These are phyloP conservation scores for Malurus leucopterus DNA, from an alignment of 2,797 vertebrate genomes.

Conservation along the genomic window DNA sequence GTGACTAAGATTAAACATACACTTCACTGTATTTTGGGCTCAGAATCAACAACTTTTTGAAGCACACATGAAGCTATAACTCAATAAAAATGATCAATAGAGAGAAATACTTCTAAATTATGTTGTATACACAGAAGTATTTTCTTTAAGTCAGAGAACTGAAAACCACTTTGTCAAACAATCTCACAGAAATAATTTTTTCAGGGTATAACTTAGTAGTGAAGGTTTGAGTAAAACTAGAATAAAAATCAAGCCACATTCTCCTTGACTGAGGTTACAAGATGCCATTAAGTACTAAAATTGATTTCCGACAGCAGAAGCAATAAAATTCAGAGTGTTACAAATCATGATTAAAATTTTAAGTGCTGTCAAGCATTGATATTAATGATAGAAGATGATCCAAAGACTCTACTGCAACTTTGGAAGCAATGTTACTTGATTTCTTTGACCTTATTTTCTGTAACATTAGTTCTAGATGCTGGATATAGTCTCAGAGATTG, in stretches of 20 bases:
- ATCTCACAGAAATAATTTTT: neutral
- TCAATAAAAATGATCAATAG: neutral
- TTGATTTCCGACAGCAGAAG: neutral
- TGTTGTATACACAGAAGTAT: neutral
- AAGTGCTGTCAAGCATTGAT: neutral
- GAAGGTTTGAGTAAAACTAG: neutral
- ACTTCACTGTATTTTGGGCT: neutral
- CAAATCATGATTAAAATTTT: neutral
- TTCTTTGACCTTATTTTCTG: slow-evolving; percentile 22
- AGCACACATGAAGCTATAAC: neutral
- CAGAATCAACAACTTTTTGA: neutral
- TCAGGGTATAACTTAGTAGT: neutral
- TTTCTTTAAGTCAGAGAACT: neutral
- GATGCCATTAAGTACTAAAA: neutral
- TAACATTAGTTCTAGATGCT: neutral
- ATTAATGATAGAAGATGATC: neutral
- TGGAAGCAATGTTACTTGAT: neutral
- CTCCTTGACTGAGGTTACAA: neutral
- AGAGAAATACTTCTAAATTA: neutral
- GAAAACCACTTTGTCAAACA: neutral
- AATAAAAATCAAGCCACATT: slow-evolving; percentile 3
- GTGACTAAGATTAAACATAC: neutral
- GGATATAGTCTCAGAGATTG: neutral
- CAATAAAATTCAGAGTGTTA: neutral
- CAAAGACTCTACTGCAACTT: neutral